phyloP scores from a whole-genome alignment of 1,140 invertebrate genomes.

The Sipha flava region DNA sequence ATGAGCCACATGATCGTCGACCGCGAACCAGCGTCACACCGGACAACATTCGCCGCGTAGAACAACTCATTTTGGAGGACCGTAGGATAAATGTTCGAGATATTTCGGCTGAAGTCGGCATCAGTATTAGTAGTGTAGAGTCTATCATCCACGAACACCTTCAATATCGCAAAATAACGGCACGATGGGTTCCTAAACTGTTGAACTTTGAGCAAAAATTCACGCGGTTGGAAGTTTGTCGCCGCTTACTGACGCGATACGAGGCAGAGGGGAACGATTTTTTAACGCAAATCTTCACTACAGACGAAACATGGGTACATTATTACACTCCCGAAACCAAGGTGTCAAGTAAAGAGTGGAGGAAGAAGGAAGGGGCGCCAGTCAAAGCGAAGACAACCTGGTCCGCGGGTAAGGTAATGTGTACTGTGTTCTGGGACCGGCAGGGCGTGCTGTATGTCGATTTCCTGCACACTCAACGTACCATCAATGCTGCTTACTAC shows the following conservation, averaged over 20 bases:
- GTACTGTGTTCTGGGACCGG: constrained; percentile 39
- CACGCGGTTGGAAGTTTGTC: neutral
- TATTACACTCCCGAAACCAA: constrained; percentile 43
- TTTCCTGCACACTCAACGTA: neutral
- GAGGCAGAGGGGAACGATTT: constrained; percentile 36
- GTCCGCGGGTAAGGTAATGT: constrained; percentile 23
- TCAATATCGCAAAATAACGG: constrained; percentile 11
- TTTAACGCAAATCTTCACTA: constrained; percentile 41
- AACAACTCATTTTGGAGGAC: neutral
- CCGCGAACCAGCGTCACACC: neutral
- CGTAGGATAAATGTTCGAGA: neutral
- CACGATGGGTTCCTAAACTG: constrained; percentile 10
- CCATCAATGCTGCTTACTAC: neutral
- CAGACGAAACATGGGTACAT: constrained; percentile 45
- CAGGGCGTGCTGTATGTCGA: constrained; percentile 38
- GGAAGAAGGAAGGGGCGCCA: constrained; percentile 29
- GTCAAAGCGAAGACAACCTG: constrained; percentile 35
- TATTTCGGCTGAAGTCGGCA: constrained; percentile 2
- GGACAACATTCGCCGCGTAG: neutral
- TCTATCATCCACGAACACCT: constrained; percentile 24
- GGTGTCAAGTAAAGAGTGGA: constrained; percentile 42
- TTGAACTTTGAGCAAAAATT: neutral
- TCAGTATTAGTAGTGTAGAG: constrained; percentile 7
- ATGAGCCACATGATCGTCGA: neutral
- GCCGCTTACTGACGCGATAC: neutral